A percentile compares a stretch with the other conserved stretches of the same genome.
phyloP scores from a whole-genome alignment of 2,797 vertebrate genomes.

The Poeciliopsis presidionis region DNA sequence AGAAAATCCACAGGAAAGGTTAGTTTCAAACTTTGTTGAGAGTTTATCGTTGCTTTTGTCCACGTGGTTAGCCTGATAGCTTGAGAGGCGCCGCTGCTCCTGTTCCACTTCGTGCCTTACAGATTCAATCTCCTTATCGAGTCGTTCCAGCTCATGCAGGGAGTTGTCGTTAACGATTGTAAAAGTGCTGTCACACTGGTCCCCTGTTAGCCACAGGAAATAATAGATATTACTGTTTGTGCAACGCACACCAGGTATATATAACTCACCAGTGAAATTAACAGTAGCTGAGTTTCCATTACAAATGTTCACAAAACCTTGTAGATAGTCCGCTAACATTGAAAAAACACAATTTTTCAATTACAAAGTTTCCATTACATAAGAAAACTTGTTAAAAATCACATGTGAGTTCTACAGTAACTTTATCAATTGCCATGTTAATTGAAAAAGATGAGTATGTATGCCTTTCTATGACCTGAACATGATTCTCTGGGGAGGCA shows the following conservation, averaged over 20 bases:
- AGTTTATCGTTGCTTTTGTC: slow-evolving; percentile 23
- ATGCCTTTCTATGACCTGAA: too few relatives aligned
- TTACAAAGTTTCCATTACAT: too few relatives aligned
- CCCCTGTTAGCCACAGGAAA: slow-evolving; percentile 44
- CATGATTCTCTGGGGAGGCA: too few relatives aligned
- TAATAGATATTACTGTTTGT: not conserved
- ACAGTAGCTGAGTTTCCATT: too few relatives aligned
- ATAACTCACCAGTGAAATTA: not conserved
- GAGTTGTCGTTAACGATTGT: slow-evolving; percentile 40
- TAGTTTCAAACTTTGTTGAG: slow-evolving; percentile 14
- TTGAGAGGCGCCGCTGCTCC: slow-evolving; percentile 75
- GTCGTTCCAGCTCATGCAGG: slow-evolving; percentile 75
- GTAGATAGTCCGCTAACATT: too few relatives aligned
- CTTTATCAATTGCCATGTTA: too few relatives aligned
- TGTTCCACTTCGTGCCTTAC: slow-evolving; percentile 81
- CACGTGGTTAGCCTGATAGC: slow-evolving; percentile 63
- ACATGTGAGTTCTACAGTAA: too few relatives aligned
- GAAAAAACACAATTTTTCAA: too few relatives aligned
- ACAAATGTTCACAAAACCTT: too few relatives aligned
- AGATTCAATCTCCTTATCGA: slow-evolving; percentile 81
- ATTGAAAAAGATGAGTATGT: too few relatives aligned
- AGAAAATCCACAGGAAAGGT: slow-evolving; percentile 14
- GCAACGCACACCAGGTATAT: not conserved
- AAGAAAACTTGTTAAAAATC: too few relatives aligned
- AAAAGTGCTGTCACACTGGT: slow-evolving; percentile 13